These are phyloP conservation scores for Picus viridis DNA, from an alignment of 2,797 vertebrate genomes.

Conservation along the genomic window DNA sequence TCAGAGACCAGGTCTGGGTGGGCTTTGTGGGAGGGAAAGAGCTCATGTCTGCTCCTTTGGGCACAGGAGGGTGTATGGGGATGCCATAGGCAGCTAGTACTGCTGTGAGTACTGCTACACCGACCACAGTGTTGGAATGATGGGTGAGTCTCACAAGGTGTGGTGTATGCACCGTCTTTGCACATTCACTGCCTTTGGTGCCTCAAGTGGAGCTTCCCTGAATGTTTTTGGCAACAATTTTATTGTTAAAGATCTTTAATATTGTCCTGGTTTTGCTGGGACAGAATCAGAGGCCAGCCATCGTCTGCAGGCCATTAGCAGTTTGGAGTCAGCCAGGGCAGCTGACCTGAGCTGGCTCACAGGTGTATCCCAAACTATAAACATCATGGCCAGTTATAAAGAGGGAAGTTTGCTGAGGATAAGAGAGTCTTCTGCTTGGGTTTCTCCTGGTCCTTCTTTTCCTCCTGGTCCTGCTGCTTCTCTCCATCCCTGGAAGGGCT, in stretches of 20 bases:
- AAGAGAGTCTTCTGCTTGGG: too few species aligned
- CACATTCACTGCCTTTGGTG: neutral
- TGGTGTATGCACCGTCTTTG: neutral
- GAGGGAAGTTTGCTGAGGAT: too few species aligned
- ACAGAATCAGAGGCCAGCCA: too few species aligned
- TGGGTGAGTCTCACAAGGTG: neutral
- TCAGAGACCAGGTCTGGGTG: neutral
- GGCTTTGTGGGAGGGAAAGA: neutral
- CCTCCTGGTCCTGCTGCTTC: too few species aligned
- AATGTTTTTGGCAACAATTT: neutral
- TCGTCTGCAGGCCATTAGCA: too few species aligned
- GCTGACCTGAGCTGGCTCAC: too few species aligned
- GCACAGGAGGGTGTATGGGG: neutral
- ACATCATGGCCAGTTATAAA: too few species aligned
- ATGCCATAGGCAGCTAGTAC: fast-evolving
- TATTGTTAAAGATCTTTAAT: neutral
- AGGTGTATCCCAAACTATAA: too few species aligned
- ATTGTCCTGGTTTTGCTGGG: too few species aligned
- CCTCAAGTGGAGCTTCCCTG: neutral
- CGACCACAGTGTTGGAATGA: neutral
- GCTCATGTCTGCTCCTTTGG: neutral
- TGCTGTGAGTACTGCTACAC: neutral
- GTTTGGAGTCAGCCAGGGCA: too few species aligned
- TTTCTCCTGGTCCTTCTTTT: too few species aligned
- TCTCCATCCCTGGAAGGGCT: too few species aligned